Evolutionary conservation across 2,797 vertebrate species (phyloP).

Genomic region (Poliocrania exsul): DNA sequence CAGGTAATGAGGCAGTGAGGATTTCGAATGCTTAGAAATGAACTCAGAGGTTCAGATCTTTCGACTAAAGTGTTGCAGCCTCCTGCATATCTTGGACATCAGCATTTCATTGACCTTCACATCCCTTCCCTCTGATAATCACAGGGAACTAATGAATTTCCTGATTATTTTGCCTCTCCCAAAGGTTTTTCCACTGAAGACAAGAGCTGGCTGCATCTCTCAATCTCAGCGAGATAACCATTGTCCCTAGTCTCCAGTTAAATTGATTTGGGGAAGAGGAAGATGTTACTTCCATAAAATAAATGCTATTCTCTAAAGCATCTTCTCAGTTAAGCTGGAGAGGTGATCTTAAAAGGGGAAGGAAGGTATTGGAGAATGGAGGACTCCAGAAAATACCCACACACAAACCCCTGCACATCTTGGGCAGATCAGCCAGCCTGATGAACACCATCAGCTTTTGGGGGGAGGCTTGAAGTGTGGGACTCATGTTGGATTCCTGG

Average conservation of each 20-base stretch:
- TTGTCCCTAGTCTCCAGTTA: not conserved
- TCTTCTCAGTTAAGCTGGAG: not conserved
- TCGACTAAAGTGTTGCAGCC: not conserved
- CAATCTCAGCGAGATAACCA: not conserved
- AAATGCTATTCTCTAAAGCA: not conserved
- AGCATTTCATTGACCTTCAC: not conserved
- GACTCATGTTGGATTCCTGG: not conserved
- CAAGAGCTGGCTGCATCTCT: not conserved
- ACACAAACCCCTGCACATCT: not conserved
- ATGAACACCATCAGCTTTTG: not conserved
- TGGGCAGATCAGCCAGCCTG: not conserved
- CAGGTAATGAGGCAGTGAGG: not conserved
- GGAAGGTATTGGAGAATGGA: not conserved
- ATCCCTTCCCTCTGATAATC: not conserved
- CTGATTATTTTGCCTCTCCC: not conserved
- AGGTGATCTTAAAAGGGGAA: not conserved
- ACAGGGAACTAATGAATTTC: not conserved
- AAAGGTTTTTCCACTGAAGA: not conserved
- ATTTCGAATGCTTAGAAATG: not conserved
- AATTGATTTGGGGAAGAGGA: not conserved
- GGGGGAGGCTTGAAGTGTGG: not conserved
- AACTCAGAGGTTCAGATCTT: not conserved
- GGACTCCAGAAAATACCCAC: not conserved
- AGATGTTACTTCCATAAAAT: not conserved
- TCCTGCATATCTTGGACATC: not conserved